phyloP scores from a whole-genome alignment of 2,113 vertebrate genomes.

The human (Homo sapiens) region DNA sequence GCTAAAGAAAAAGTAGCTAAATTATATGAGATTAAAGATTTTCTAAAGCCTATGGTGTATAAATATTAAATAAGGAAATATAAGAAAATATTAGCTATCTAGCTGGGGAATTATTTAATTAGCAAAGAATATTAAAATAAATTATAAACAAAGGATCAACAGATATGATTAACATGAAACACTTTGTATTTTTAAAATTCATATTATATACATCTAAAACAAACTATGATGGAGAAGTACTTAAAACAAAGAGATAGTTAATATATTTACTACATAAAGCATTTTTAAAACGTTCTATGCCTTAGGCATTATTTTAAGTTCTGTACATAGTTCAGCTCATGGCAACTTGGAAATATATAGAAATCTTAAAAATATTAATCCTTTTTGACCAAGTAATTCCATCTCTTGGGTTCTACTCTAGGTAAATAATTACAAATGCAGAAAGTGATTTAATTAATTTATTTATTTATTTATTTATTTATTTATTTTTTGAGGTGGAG shows the following conservation, averaged over 20 bases:
- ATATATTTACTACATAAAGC: background rate
- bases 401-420: background rate
- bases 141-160: background rate
- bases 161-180: background rate
- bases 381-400: background rate
- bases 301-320: background rate
- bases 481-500: too few species aligned
- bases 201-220: background rate
- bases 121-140: background rate
- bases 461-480: too few species aligned
- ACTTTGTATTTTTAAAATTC: background rate
- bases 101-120: background rate
- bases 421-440: background rate
- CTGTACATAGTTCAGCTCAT: background rate
- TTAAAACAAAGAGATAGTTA: background rate
- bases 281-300: background rate
- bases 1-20: background rate
- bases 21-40: constrained; percentile 11
- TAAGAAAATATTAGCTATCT: background rate
- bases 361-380: background rate
- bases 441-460: background rate
- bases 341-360: background rate
- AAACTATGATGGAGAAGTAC: background rate
- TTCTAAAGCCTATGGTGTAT: background rate
- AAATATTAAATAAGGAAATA: constrained; percentile 23